Conservation (phyloP, 2,113 vertebrate genomes). For the Odontophorus gujanensis region DNA sequence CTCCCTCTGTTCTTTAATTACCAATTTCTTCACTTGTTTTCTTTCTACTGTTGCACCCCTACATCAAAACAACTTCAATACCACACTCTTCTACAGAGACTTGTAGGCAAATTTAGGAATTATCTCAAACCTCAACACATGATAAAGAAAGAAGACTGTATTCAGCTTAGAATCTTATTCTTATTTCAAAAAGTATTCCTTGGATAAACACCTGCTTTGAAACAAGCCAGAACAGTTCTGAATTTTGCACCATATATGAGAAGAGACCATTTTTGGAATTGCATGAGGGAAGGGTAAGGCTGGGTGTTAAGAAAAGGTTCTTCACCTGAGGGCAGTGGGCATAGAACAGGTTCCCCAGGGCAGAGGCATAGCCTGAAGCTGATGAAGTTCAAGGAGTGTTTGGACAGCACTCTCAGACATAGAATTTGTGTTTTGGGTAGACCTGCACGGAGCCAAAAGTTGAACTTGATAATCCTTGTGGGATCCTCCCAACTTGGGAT, state of each 20-base stretch:
- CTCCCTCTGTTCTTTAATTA: background rate
- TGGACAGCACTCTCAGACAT: too few relatives aligned
- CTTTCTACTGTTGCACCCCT: too few relatives aligned
- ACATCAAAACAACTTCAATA: fast-evolving
- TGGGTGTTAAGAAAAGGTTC: too few relatives aligned
- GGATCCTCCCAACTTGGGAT: too few relatives aligned
- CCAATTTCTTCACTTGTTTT: background rate
- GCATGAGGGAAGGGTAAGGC: too few relatives aligned
- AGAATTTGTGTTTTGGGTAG: too few relatives aligned
- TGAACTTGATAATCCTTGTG: too few relatives aligned
- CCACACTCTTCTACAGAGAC: background rate
- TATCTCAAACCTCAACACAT: background rate
- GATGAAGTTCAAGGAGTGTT: too few relatives aligned
- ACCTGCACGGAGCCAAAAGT: too few relatives aligned
- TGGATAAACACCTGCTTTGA: background rate
- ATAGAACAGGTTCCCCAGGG: too few relatives aligned
- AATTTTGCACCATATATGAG: background rate
- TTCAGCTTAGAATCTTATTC: background rate
- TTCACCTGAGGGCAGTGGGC: too few relatives aligned
- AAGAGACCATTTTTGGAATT: background rate
- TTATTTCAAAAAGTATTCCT: background rate
- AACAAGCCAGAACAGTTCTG: background rate
- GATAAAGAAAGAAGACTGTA: background rate
- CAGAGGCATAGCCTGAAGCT: too few relatives aligned
- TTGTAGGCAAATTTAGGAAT: background rate